These are phyloP conservation scores for Spialia ferax DNA, from an alignment of 2,888 invertebrate genomes.

Conservation along the genomic window DNA sequence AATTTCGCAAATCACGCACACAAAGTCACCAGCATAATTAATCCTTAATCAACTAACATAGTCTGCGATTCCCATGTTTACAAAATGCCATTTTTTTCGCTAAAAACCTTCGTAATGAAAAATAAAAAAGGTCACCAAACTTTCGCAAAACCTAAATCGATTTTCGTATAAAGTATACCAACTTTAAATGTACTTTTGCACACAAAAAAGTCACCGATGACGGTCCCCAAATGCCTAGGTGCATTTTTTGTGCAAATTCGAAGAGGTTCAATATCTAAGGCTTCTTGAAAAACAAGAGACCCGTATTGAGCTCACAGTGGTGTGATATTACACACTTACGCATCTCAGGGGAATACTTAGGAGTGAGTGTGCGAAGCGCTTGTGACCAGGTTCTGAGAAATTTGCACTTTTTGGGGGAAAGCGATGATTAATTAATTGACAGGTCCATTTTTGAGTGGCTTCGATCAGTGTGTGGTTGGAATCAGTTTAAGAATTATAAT, in stretches of 20 bases:
- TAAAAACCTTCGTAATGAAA: neutral
- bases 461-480: neutral
- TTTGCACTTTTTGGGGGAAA: constrained; percentile 13
- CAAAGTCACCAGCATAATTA: no score
- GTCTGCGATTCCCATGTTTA: no score
- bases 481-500: neutral
- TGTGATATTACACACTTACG: constrained; percentile 23
- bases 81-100: neutral
- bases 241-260: neutral
- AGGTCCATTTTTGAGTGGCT: neutral
- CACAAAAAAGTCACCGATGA: constrained; percentile 9
- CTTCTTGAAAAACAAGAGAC: constrained; percentile 24
- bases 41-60: no score
- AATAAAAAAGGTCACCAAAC: neutral
- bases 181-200: neutral
- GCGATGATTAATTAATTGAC: neutral
- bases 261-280: constrained; percentile 9
- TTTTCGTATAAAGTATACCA: no score
- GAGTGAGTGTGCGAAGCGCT: neutral
- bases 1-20: no score
- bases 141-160: neutral
- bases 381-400: neutral
- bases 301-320: constrained; percentile 8
- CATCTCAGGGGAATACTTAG: constrained; percentile 32
- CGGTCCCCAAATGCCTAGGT: constrained; percentile 24